Evolutionary conservation across 2,113 vertebrate species (phyloP), one percentile per base, ranked within the genome.

Genomic region (Ia io): DNA sequence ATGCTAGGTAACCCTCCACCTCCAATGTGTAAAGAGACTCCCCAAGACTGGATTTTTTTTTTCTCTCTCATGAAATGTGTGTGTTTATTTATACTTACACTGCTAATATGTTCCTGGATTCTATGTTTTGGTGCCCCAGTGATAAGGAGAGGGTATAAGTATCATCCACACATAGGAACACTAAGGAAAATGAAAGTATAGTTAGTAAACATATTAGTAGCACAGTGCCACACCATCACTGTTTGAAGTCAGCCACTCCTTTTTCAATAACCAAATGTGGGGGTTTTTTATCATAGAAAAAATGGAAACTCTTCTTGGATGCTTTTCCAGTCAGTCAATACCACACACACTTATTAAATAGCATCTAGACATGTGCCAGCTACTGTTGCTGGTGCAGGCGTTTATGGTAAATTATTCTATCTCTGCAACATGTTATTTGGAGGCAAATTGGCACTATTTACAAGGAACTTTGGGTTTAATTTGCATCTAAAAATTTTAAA

Each of bases 401-500:
- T 59, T 92, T 78, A 78, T 79, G 80, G 76, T 69, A 88, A 96
- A 96, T 96, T 94, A 95, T 73, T 90, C 95, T 91, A 71, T 96
- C 90, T 94, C 84, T 65, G 82, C 63, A 95, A 93, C 92, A 63
- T 96, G 74, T 85, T 94, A 97, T 97, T 93, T 96, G 80, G 88
- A 97, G 84, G 80, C 53, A 95, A 91, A 96, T 4, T 95, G 90
- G 80, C 94, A 88, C 84, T 73, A 84, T 92, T 92, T 82, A 91
- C 77, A 83, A 92, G 76, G 88, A 97, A 94, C 82, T 96, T 84
- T 53, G 76, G 80, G 90, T 71, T 96, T 96, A 87, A 97, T 96
- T 90, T 92, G 92, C 92, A 94, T 95, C 94, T 96, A 92, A 96
- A 93, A 88, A 74, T 87, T 87, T 84, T 95, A 95, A 96, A 93